Conservation (phyloP, 2,797 vertebrate species). For the Chloroceryle inda region DNA sequence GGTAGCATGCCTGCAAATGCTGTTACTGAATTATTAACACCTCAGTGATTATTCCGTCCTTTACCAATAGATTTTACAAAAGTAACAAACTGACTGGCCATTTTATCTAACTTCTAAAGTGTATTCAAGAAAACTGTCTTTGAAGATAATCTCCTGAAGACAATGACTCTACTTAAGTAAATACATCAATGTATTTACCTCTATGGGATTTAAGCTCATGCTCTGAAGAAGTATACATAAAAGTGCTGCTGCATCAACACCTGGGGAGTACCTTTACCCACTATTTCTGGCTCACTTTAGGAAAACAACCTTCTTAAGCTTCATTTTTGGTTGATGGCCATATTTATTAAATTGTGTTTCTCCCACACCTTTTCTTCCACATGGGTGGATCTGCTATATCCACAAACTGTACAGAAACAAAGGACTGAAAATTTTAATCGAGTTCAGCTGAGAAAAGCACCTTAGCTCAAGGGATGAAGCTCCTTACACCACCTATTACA, state of each 20-base stretch:
- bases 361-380: not conserved
- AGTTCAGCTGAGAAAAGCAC: not conserved
- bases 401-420: not conserved
- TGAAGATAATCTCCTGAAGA: not conserved
- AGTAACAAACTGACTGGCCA: not conserved
- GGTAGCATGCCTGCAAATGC: not conserved
- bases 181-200: not conserved
- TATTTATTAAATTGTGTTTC: not conserved
- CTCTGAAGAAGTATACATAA: not conserved
- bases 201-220: not conserved
- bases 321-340: not conserved
- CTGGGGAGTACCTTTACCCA: not conserved
- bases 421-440: not conserved
- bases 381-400: not conserved
- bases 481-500: rapidly evolving
- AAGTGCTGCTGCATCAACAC: not conserved
- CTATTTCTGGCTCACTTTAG: not conserved
- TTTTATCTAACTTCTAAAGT: not conserved
- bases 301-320: not conserved
- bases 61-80: not conserved
- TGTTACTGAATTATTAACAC: not conserved
- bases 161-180: not conserved
- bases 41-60: not conserved
- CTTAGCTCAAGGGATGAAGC: not conserved
- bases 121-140: not conserved